These are phyloP conservation scores for Chunga burmeisteri DNA, from an alignment of 2,113 vertebrate species.

Conservation along the genomic window DNA sequence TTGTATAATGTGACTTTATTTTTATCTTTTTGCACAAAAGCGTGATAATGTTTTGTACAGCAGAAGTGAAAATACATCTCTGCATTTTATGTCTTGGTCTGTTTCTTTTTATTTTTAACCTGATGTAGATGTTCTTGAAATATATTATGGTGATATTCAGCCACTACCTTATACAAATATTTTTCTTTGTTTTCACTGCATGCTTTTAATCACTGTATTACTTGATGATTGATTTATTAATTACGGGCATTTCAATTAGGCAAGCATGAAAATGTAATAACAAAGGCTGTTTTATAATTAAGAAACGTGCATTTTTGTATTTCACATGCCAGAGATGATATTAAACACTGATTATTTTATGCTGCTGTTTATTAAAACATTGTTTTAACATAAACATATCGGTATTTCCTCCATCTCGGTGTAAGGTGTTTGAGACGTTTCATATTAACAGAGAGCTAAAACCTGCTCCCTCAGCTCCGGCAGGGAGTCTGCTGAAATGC, in stretches of 20 bases:
- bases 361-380: constrained; percentile 80
- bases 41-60: constrained; percentile 87
- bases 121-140: constrained; percentile 66
- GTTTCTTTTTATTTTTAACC: constrained; percentile 70
- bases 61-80: constrained; percentile 91
- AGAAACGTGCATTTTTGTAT: constrained; percentile 75
- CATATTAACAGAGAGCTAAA: background rate
- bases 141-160: constrained; percentile 66
- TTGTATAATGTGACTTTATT: constrained; percentile 77
- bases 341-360: constrained; percentile 83
- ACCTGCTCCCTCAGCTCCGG: background rate
- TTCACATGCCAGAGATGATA: constrained; percentile 77
- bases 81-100: constrained; percentile 78
- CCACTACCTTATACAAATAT: constrained; percentile 55
- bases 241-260: constrained; percentile 76
- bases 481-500: background rate
- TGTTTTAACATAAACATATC: constrained; percentile 34
- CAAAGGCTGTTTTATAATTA: constrained; percentile 73
- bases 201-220: constrained; percentile 79
- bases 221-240: constrained; percentile 75
- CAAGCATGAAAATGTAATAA: constrained; percentile 73
- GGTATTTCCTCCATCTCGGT: constrained; percentile 38
- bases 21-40: constrained; percentile 89
- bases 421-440: background rate
- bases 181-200: constrained; percentile 75